These are phyloP conservation scores for Dryas iulia DNA, from an alignment of 1,140 invertebrate species.

Conservation along the genomic window DNA sequence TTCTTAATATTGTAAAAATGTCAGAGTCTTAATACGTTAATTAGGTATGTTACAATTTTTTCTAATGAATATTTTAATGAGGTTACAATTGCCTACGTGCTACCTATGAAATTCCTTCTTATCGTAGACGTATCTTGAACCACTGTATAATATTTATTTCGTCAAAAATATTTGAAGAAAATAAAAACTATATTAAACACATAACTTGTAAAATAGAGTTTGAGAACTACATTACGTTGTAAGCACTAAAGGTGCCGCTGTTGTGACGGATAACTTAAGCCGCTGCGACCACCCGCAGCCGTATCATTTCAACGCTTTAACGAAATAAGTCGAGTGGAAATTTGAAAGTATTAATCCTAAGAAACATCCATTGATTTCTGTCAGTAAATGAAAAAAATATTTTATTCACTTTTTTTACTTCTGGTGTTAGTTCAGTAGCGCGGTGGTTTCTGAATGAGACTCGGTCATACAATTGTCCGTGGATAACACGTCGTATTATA, in stretches of 20 bases:
- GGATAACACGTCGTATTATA: constrained; percentile 45
- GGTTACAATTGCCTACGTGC: too few relatives aligned
- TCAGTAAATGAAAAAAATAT: constrained; percentile 32
- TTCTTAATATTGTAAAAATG: too few relatives aligned
- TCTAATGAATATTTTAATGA: too few relatives aligned
- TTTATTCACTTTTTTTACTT: constrained; percentile 29
- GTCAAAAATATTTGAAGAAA: too few relatives aligned
- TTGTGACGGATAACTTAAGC: constrained; percentile 52
- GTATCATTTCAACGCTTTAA: constrained; percentile 42
- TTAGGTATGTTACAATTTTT: too few relatives aligned
- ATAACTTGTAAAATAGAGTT: not conserved
- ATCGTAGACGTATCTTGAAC: too few relatives aligned
- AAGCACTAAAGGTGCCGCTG: constrained; percentile 36
- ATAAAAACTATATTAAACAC: too few relatives aligned
- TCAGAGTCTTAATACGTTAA: too few relatives aligned
- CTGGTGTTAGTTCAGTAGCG: constrained; percentile 55
- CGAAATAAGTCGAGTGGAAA: constrained; percentile 61
- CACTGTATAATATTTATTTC: too few relatives aligned
- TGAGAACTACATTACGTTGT: not conserved
- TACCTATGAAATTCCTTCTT: too few relatives aligned
- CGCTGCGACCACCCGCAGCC: constrained; percentile 60
- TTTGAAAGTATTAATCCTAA: constrained; percentile 40
- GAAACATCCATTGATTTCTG: constrained; percentile 58
- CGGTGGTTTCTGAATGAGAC: constrained; percentile 49
- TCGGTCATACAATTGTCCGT: constrained; percentile 60